These are phyloP conservation scores for Furcula furcula DNA, from an alignment of 2,888 invertebrate genomes.

Conservation along the genomic window DNA sequence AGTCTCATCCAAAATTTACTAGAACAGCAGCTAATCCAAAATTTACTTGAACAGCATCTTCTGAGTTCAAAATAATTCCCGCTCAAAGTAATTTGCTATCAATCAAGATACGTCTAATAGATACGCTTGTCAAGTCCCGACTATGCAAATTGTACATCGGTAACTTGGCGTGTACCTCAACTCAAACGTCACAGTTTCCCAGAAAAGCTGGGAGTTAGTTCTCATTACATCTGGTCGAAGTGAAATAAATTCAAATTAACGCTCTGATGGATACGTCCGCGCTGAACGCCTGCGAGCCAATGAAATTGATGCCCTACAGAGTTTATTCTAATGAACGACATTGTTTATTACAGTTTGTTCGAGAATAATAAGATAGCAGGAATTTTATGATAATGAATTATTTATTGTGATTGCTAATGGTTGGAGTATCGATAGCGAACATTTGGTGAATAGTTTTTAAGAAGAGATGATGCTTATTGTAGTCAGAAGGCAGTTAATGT, in stretches of 20 bases:
- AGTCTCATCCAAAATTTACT: no score
- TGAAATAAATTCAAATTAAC: conserved; percentile 70
- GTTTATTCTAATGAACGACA: conserved; percentile 25
- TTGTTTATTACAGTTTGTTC: conserved; percentile 22
- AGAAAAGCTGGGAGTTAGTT: conserved; percentile 15
- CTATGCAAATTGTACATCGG: background rate
- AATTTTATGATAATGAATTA: no score
- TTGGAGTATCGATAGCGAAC: no score
- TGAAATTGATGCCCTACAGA: conserved; percentile 18
- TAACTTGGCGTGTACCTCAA: conserved; percentile 21
- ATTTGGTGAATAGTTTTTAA: no score
- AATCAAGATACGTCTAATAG: background rate
- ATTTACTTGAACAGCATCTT: no score
- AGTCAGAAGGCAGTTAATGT: no score
- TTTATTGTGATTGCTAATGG: no score
- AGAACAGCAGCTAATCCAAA: no score
- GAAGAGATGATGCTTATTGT: no score
- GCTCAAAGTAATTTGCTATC: no score
- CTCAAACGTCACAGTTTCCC: conserved; percentile 11
- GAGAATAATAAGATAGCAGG: conserved; percentile 12
- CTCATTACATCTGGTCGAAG: conserved; percentile 46
- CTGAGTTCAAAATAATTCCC: no score
- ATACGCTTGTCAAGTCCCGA: background rate
- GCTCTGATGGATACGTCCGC: conserved; percentile 49
- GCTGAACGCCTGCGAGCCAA: conserved; percentile 12